These are phyloP conservation scores for Clinocottus analis DNA, from an alignment of 2,113 vertebrate genomes.

Conservation along the genomic window DNA sequence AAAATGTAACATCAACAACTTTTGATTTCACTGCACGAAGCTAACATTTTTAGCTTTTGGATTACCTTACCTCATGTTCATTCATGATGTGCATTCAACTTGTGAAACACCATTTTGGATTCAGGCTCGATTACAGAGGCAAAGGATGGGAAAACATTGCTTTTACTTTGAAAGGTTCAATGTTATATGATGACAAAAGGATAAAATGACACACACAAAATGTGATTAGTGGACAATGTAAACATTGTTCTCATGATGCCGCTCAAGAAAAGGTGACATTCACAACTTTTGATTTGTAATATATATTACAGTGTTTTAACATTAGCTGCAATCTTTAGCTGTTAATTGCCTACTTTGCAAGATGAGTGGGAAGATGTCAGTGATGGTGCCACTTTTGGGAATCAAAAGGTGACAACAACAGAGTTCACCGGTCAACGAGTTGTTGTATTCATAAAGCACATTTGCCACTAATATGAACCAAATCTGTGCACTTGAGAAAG, in stretches of 20 bases:
- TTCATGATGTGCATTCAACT: neutral
- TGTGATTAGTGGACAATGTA: neutral
- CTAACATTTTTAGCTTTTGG: neutral
- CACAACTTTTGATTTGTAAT: neutral
- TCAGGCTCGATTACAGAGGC: neutral
- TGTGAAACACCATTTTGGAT: neutral
- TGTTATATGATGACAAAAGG: neutral
- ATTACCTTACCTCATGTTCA: neutral
- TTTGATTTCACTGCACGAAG: neutral
- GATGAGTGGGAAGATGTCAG: conserved; percentile 4
- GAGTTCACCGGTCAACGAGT: conserved; percentile 30
- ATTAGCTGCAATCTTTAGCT: neutral
- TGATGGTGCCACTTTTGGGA: conserved; percentile 14
- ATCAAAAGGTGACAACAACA: conserved; percentile 33
- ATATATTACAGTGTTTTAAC: neutral
- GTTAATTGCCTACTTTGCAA: neutral
- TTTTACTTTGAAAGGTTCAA: neutral
- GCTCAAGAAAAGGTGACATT: neutral
- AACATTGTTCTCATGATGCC: neutral
- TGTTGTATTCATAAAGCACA: conserved; percentile 59
- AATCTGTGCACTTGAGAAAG: conserved; percentile 48
- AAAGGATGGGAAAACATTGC: neutral
- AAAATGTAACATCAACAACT: neutral
- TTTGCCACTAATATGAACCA: conserved; percentile 53
- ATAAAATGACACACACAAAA: neutral